Evolutionary conservation across 2,888 invertebrate species (phyloP).

Genomic region (Lasioglossum pauxillum): DNA sequence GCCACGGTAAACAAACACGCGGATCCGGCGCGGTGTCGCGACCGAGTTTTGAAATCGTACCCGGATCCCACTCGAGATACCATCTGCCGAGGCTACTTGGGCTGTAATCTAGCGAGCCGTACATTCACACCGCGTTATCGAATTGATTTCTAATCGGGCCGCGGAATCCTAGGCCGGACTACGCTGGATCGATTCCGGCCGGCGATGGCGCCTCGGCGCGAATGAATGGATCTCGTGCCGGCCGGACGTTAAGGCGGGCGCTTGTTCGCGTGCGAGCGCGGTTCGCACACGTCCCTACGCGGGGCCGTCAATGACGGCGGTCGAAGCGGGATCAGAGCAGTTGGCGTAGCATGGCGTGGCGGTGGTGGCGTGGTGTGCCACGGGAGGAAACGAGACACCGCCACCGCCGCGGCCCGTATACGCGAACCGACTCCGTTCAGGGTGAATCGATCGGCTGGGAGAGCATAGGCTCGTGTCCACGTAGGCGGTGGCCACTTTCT

Average conservation of each 20-base stretch:
- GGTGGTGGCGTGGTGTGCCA: neutral
- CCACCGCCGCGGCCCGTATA: conserved; percentile 27
- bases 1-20: conserved; percentile 52
- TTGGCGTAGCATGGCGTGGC: conserved; percentile 5
- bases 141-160: conserved; percentile 8
- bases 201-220: neutral
- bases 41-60: conserved; percentile 44
- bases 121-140: neutral
- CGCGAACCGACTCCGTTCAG: conserved; percentile 33
- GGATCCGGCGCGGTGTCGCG: neutral
- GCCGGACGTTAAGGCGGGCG: conserved; percentile 25
- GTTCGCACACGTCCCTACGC: conserved; percentile 47
- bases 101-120: conserved; percentile 5
- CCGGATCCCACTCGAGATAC: neutral
- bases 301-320: conserved; percentile 55
- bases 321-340: conserved; percentile 51
- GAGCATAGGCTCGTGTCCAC: conserved; percentile 24
- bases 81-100: neutral
- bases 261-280: conserved; percentile 48
- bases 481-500: conserved; percentile 59
- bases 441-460: conserved; percentile 62
- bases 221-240: conserved; percentile 53
- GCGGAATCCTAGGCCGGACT: neutral
- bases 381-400: conserved; percentile 49
- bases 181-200: conserved; percentile 1